Base-by-base conservation (phyloP, 92 coral and sea anemone genomes). In the Palythoa grandiflora region DNA sequence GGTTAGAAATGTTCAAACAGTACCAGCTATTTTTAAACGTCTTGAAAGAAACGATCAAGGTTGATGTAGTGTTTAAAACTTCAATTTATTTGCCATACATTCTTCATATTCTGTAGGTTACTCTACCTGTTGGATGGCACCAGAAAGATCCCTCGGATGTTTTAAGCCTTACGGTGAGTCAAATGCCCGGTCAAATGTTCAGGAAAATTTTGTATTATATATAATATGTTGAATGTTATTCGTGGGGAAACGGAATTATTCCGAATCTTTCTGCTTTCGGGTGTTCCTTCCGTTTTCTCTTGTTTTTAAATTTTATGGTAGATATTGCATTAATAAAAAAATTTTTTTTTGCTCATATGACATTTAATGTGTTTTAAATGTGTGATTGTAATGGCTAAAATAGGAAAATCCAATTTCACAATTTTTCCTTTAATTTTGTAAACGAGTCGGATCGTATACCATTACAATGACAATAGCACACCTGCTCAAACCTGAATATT, bases 71-170 rank as follows among this genome's bases (percentile, higher is more conserved):
- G 10, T 1, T 20, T 65, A n/a, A 19, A 17, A 20, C 12, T 19
- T 19, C 37, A 68, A 68, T 20, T 28, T 68, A 10, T 20, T 14
- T 10, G 37, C 54, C 55, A 19, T 85, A 57, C 78, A 50, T 48
- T 70, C 65, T 63, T 63, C 70, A 63, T 2, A 63, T 65, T 38
- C 72, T 90, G 53, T 85, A 96, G 99, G 98, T 96, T 72, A 91
- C 98, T 15, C 88, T 96, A 80, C 99, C 99, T 16, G 98, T 96
- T 21, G 99, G 99, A 20, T 96, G 98, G 96, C 98, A 96, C 57
- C 94, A 87, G 63, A 96, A 92, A 77, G 99, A 96, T 91, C 99
- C 99, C 9, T 92, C 99, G 3, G 89, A 81, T 16, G 91, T 89
- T 35, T 92, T 96, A 1, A 92, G 96, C 79, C 86, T 96, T 61